A percentile compares a stretch with the other conserved stretches of the same genome.
These are phyloP conservation scores for Alca torda DNA, from an alignment of 2,797 vertebrate species.

Conservation along the genomic window DNA sequence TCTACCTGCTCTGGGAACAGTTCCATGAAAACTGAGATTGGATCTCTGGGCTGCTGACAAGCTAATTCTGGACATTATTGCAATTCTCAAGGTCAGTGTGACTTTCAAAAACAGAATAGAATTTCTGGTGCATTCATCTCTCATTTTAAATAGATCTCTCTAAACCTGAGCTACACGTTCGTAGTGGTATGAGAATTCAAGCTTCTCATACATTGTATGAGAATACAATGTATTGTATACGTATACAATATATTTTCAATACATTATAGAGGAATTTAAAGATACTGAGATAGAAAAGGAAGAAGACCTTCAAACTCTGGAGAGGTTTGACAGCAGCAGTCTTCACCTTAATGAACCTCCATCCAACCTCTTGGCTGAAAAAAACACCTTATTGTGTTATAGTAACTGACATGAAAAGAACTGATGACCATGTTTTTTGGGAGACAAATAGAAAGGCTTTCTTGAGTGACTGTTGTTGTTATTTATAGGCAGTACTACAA, in stretches of 20 bases:
- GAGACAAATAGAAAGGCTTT: neutral
- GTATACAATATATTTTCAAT: neutral
- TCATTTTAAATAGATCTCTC: conserved; percentile 16
- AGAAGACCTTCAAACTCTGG: neutral
- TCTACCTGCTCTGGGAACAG: conserved; percentile 65
- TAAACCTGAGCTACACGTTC: neutral
- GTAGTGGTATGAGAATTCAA: neutral
- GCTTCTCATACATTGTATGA: neutral
- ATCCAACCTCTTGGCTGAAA: neutral
- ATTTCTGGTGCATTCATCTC: conserved; percentile 54
- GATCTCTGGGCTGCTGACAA: conserved; percentile 62
- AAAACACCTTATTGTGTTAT: neutral
- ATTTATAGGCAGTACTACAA: neutral
- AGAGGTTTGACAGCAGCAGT: neutral
- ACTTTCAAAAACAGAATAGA: conserved; percentile 59
- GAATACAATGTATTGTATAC: neutral
- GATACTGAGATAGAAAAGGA: neutral
- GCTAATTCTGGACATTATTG: conserved; percentile 65
- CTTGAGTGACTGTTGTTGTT: neutral
- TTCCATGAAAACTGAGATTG: conserved; percentile 64
- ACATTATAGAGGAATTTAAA: neutral
- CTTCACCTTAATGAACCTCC: neutral
- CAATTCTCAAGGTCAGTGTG: conserved; percentile 30
- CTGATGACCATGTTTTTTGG: neutral
- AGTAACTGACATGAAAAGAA: neutral